These are phyloP conservation scores for Oncorhynchus keta DNA, from an alignment of 2,113 vertebrate species.

Conservation along the genomic window DNA sequence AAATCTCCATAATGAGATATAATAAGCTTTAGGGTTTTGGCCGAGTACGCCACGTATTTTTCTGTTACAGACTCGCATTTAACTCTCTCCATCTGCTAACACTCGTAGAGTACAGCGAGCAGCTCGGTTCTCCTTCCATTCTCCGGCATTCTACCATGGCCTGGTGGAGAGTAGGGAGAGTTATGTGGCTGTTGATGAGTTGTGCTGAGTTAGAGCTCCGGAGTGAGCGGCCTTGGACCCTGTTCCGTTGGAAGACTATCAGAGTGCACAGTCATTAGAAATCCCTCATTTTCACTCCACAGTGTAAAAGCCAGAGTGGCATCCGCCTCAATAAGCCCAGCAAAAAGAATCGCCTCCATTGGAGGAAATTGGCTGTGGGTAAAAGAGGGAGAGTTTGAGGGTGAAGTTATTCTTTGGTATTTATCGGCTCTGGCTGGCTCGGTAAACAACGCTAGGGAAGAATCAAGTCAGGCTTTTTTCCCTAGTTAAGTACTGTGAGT, in stretches of 20 bases:
- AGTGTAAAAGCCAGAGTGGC: slow-evolving; percentile 56
- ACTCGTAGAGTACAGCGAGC: slow-evolving; percentile 46
- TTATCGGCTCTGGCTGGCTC: slow-evolving; percentile 55
- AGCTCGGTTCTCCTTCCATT: not conserved
- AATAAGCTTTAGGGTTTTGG: not conserved
- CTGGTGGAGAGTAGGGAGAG: slow-evolving; percentile 26
- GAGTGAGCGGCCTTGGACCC: slow-evolving; percentile 52
- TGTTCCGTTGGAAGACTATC: slow-evolving; percentile 54
- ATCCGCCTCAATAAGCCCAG: slow-evolving; percentile 50
- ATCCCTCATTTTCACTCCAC: slow-evolving; percentile 61
- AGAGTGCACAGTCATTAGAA: slow-evolving; percentile 65
- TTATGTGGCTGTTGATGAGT: slow-evolving; percentile 61
- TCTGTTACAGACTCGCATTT: slow-evolving; percentile 63
- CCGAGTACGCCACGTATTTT: not conserved
- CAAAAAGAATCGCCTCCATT: slow-evolving; percentile 55
- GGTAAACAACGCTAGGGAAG: slow-evolving; percentile 51
- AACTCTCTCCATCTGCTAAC: slow-evolving; percentile 83
- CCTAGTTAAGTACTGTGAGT: slow-evolving; percentile 30
- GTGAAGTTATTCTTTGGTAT: slow-evolving; percentile 47
- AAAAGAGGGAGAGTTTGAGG: slow-evolving; percentile 21
- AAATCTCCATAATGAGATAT: not conserved
- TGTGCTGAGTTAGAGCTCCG: slow-evolving; percentile 33
- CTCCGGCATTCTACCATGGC: slow-evolving; percentile 12
- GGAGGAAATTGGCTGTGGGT: slow-evolving; percentile 60
- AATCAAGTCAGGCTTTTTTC: slow-evolving; percentile 44